phyloP scores from a whole-genome alignment of 2,113 vertebrate genomes.

The Alectura lathami region DNA sequence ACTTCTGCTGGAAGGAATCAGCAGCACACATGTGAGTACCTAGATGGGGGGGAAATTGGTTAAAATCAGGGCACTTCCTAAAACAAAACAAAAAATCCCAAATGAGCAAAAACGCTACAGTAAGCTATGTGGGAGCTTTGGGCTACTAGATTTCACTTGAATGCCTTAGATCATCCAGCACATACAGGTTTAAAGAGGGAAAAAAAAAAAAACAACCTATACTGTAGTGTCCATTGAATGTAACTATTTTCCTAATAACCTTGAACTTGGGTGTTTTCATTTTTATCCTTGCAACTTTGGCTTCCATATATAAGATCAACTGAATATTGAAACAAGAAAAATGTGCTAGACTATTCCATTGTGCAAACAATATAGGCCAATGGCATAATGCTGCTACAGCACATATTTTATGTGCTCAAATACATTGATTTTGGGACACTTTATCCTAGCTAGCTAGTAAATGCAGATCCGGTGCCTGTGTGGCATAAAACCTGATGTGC shows the following conservation, averaged over 20 bases:
- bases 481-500: not conserved
- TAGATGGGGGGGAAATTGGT: not conserved
- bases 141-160: not conserved
- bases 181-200: too few relatives aligned
- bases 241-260: not conserved
- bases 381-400: not conserved
- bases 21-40: constrained; percentile 93
- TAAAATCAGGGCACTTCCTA: not conserved
- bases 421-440: not conserved
- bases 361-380: not conserved
- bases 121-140: not conserved
- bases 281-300: not conserved
- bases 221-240: not conserved
- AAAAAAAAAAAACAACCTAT: not conserved
- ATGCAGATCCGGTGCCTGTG: not conserved
- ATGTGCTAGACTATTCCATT: not conserved
- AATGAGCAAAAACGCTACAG: not conserved
- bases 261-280: not conserved
- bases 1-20: constrained; percentile 94
- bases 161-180: too few relatives aligned
- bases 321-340: not conserved
- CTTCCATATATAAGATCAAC: not conserved
- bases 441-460: not conserved
- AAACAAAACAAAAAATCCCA: not conserved
- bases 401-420: not conserved